Conservation (phyloP, 2,888 invertebrate genomes). For the Digitonthophagus gazella region DNA sequence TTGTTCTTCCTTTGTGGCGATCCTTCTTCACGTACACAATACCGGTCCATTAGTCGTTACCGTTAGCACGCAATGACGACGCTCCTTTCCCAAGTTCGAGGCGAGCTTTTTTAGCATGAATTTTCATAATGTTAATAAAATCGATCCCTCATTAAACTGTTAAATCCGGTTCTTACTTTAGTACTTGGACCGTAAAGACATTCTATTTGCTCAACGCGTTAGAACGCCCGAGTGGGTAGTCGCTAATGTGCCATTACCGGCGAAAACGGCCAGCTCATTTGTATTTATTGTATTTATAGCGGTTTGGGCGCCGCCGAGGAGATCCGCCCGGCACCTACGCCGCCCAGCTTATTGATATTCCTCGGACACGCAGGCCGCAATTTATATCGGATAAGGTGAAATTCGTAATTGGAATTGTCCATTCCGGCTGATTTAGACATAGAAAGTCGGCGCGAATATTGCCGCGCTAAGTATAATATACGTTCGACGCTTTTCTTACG, state of each 20-base stretch:
- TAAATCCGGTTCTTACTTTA: no score
- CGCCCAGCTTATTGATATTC: background rate
- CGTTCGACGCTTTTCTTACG: background rate
- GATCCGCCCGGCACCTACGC: background rate
- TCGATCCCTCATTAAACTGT: background rate
- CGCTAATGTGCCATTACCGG: background rate
- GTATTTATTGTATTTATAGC: background rate
- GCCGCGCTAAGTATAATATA: background rate
- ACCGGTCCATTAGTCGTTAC: background rate
- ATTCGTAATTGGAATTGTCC: background rate
- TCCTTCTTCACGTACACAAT: background rate
- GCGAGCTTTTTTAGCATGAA: background rate
- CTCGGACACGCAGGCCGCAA: background rate
- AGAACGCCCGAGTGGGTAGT: background rate
- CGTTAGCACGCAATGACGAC: background rate
- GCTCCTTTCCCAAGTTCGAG: background rate
- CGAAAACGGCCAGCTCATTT: background rate
- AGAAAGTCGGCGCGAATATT: background rate
- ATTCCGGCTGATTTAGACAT: background rate
- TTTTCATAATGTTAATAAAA: background rate
- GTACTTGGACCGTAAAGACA: background rate
- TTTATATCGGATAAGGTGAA: background rate
- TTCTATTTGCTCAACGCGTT: background rate
- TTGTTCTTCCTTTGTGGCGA: constrained; percentile 14
- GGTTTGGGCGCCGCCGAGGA: background rate